Percentiles rank a stretch among this genome's conserved stretches.
Conservation (phyloP, 2,797 vertebrate genomes). For the Podarcis siculus region DNA sequence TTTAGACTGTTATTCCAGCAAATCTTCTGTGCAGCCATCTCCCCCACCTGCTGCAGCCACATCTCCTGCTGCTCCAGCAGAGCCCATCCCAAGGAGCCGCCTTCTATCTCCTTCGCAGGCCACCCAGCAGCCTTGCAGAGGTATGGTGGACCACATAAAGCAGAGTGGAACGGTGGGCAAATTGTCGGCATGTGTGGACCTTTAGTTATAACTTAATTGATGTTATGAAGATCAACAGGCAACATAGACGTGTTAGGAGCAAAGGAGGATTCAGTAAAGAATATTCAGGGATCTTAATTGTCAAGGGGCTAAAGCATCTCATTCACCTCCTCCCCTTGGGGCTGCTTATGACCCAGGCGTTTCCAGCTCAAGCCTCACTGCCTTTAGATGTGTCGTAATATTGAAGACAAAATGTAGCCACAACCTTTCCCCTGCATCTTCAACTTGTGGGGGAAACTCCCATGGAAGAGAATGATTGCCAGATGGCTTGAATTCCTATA, state of each 20-base stretch:
- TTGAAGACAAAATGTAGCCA: background rate
- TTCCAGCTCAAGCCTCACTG: background rate
- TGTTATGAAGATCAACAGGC: background rate
- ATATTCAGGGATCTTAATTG: background rate
- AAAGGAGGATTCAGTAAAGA: background rate
- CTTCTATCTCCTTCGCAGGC: constrained; percentile 72
- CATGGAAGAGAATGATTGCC: background rate
- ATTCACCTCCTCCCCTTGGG: no score
- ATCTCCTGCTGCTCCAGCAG: constrained; percentile 72
- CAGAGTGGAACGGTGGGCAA: background rate
- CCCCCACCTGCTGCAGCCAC: constrained; percentile 73
- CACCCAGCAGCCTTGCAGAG: constrained; percentile 64
- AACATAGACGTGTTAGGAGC: background rate
- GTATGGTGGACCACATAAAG: constrained; percentile 56
- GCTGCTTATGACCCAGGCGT: background rate
- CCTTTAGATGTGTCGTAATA: background rate
- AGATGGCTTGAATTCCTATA: background rate
- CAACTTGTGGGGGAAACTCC: background rate
- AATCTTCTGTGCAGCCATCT: constrained; percentile 69
- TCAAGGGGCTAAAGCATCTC: background rate
- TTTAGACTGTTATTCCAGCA: constrained; percentile 72
- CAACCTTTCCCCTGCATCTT: background rate
- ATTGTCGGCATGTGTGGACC: background rate
- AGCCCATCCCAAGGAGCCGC: constrained; percentile 71
- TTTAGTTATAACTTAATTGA: background rate